These are phyloP conservation scores for Ellobium chinense DNA, from an alignment of 2,888 invertebrate genomes.

Conservation along the genomic window DNA sequence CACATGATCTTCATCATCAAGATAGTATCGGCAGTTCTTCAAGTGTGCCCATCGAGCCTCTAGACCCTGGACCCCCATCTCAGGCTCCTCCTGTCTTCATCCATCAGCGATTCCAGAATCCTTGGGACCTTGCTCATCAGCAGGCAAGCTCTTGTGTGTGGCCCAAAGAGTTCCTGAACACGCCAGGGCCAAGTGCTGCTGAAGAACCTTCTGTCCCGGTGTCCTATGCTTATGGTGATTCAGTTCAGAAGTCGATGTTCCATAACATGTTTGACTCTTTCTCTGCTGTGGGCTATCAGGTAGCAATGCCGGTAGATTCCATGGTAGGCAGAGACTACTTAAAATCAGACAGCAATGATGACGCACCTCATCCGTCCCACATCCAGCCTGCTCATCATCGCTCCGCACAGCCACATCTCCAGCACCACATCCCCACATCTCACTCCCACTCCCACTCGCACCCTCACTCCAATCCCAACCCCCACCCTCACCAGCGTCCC, in stretches of 20 bases:
- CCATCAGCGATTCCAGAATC: constrained; percentile 35
- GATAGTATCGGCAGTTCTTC: constrained; percentile 12
- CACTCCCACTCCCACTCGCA: background rate
- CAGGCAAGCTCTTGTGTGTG: constrained; percentile 31
- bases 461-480: background rate
- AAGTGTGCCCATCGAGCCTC: background rate
- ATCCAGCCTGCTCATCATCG: background rate
- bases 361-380: constrained; percentile 11
- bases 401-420: background rate
- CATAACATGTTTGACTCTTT: constrained; percentile 36
- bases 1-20: constrained; percentile 16
- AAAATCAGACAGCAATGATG: constrained; percentile 21
- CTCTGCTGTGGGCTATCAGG: constrained; percentile 29
- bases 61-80: background rate
- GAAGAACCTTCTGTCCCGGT: background rate
- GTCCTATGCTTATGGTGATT: constrained; percentile 16
- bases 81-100: constrained; percentile 12
- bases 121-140: constrained; percentile 29
- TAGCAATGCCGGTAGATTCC: constrained; percentile 15
- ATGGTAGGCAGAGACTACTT: constrained; percentile 14
- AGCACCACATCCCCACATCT: constrained; percentile 16
- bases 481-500: background rate
- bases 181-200: background rate
- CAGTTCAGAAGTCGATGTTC: background rate
- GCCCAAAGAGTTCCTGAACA: constrained; percentile 37